Percentiles rank a stretch among this genome's conserved stretches.
Evolutionary conservation across 2,797 vertebrate genomes (phyloP).

Genomic region (Acrocephalus scirpaceus): DNA sequence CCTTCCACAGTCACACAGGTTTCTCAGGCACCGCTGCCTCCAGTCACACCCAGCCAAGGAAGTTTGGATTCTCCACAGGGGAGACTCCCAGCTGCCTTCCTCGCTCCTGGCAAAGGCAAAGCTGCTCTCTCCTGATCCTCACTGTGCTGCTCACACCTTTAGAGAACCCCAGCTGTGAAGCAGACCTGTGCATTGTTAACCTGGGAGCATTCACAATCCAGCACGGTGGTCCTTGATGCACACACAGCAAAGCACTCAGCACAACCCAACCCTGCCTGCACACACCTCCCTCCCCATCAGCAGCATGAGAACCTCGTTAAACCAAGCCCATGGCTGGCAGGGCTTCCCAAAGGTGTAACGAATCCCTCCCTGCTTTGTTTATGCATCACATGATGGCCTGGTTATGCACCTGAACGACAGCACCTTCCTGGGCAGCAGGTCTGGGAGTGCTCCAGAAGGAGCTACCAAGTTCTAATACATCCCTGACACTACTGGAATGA

Average conservation of each 20-base stretch:
- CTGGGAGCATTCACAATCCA: fast-evolving
- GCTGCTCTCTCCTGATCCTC: neutral
- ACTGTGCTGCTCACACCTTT: fast-evolving
- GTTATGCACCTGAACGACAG: neutral
- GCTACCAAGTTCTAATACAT: neutral
- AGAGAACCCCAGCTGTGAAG: neutral
- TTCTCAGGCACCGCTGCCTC: neutral
- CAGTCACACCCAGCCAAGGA: neutral
- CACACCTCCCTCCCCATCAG: neutral
- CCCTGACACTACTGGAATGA: neutral
- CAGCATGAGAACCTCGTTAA: neutral
- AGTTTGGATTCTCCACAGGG: neutral
- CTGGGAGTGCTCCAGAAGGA: neutral
- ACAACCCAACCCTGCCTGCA: neutral
- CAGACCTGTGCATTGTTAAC: fast-evolving
- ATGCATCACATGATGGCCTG: neutral
- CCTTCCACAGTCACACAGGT: neutral
- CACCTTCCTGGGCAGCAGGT: neutral
- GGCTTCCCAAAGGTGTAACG: neutral
- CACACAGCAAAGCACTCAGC: neutral
- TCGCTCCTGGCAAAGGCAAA: neutral
- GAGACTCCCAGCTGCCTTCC: neutral
- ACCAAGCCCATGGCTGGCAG: constrained; percentile 24
- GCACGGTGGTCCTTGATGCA: fast-evolving
- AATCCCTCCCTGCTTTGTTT: constrained; percentile 57